Base-by-base conservation (phyloP, 2,888 invertebrate species). In the Tiliacea aurago region DNA sequence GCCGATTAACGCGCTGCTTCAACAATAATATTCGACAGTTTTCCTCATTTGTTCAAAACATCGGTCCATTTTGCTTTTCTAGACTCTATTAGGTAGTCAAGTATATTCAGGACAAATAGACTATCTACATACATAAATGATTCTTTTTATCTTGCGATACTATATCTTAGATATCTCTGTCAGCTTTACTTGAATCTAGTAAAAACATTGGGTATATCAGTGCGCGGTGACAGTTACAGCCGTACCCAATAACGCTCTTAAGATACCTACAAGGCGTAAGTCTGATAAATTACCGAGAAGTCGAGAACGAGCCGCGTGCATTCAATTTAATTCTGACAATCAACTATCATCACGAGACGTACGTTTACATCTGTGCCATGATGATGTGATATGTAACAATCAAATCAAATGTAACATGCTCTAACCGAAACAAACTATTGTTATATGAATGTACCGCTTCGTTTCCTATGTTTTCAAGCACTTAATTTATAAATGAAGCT, bases 241-340 rank as follows among this genome's bases (percentile, higher is more conserved):
- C 84, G 83, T 73, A 83, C 64, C 66, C 78, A 86, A 82, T 83
- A 84, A 76, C 41, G 45, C n/a, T 79, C 72, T 23, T 73, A 73
- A 78, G 78, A 76, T 61, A 84, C 45, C 13, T 45, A 28, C 82
- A 84, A 83, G 73, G 67, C 70, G 65, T 74, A 73, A 75, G 67
- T 75, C 83, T 78, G 83, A 88, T 91, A 89, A 91, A 92, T 91
- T 90, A 91, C 86, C 74, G 81, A 87, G 28, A 28, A 28, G 28
- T 28, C 28, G 28, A 28, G 91, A 92, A 89, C 85, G 89, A 90
- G 85, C 83, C 84, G 93, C 91, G 90, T 92, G 90, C 90, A 91
- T 90, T 89, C 94, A 89, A 91, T 93, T 92, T 88, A 92, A 92
- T 94, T 91, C 91, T 81, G 88, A 87, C 94, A 93, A 94, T 94